A percentile compares a stretch with the other conserved stretches of the same genome.
phyloP scores from a whole-genome alignment of 2,113 vertebrate genomes.

The Lophius piscatorius region DNA sequence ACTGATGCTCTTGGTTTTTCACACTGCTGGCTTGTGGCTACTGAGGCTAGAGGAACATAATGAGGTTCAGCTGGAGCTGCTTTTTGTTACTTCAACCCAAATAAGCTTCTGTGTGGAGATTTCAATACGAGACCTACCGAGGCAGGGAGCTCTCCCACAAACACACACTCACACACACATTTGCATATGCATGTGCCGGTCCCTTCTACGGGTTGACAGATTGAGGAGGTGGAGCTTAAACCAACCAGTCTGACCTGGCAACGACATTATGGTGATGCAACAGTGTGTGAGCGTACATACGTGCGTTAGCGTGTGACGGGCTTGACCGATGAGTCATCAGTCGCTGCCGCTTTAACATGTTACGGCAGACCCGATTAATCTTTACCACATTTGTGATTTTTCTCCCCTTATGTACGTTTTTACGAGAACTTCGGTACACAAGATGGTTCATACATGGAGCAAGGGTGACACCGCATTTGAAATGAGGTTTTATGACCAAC shows the following conservation, averaged over 20 bases:
- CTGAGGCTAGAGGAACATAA: conserved; percentile 20
- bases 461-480: conserved; percentile 30
- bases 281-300: conserved; percentile 2
- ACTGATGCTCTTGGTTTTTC: conserved; percentile 10
- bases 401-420: conserved; percentile 8
- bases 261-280: conserved; percentile 56
- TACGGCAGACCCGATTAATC: conserved; percentile 22
- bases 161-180: not conserved
- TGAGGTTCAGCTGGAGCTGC: conserved; percentile 20
- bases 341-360: conserved; percentile 24
- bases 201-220: conserved; percentile 47
- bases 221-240: conserved; percentile 68
- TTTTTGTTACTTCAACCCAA: conserved; percentile 20
- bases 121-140: conserved; percentile 18
- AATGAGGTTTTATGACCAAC: conserved; percentile 62
- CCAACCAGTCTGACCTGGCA: conserved; percentile 51
- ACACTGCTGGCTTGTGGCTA: conserved; percentile 13
- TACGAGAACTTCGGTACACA: conserved; percentile 19
- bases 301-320: not conserved
- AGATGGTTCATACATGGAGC: not conserved
- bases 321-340: conserved; percentile 28
- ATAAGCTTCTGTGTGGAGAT: conserved; percentile 27
- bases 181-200: conserved; percentile 11
- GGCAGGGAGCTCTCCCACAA: not conserved
- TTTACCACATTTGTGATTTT: conserved; percentile 3